Evolutionary conservation across 2,797 vertebrate species (phyloP), one percentile per base, ranked within the genome.

Genomic region (Acanthiza pusilla): DNA sequence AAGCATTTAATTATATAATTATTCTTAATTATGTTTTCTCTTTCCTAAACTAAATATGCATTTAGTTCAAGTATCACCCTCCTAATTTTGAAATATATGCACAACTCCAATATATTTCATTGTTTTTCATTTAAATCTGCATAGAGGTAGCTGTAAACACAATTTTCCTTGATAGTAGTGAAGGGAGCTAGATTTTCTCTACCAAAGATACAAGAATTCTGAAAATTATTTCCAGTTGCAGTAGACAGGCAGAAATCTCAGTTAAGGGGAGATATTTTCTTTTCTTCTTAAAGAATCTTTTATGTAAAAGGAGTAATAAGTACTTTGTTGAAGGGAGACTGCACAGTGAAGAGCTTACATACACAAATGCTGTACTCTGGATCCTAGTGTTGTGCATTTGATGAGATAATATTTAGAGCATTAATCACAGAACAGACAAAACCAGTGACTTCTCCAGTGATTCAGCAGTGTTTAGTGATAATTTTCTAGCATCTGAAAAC

Each of bases 331-430:
- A 73, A 47, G 47, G 47, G 9, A 78, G 3, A 61, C 16, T 40
- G 55, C 19, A 47, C 7, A 60, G 20, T 9, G 1, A 7, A 83
- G 48, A 51, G 10, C 20, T 92, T 60, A 80, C 57, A 48, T 30
- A 29, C 0, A 0, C 18, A 57, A 74, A 67, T 30, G 5, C 11
- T 45, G 7, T 42, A 34, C 11, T 77, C 10, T 70, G n/a, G 23
- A 53, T 53, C 77, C 34, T 32, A 17, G 5, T 36, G 40, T 18
- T 85, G 17, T 54, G 19, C 7, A 21, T 86, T 83, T 68, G 26
- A 25, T 53, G 45, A 70, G 29, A 77, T 67, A 18, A 11, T 51
- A 66, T 88, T 87, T 48, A 82, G 58, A 30, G 21, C 17, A 16
- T 45, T 86, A 23, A 63, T 80, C 40, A 63, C 23, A 66, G 30